A percentile compares a stretch with the other conserved stretches of the same genome.
These are phyloP conservation scores for Patiria pectinifera DNA, from an alignment of 53 echinoderm and acorn worm genomes.

Conservation along the genomic window DNA sequence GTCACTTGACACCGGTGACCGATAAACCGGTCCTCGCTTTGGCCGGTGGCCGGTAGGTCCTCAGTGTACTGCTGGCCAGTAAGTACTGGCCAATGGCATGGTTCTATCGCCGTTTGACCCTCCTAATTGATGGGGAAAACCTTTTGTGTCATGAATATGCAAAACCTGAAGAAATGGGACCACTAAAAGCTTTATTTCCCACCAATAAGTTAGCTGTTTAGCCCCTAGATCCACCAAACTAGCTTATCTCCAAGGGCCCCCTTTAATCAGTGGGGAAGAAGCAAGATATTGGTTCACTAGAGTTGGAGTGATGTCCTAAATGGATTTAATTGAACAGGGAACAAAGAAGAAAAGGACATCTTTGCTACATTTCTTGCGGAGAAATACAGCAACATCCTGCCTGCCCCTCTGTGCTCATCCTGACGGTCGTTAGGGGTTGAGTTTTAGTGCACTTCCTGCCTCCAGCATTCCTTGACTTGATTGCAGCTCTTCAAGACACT, in stretches of 20 bases:
- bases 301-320: slow-evolving; percentile 4
- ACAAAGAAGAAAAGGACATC: slow-evolving; percentile 30
- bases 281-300: not conserved
- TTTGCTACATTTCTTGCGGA: slow-evolving; percentile 43
- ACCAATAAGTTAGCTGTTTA: not conserved
- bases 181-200: not conserved
- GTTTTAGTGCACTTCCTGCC: slow-evolving; percentile 53
- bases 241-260: not conserved
- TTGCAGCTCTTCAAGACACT: slow-evolving; percentile 20
- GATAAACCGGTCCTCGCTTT: not conserved
- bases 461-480: slow-evolving; percentile 22
- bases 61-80: not conserved
- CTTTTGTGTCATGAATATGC: not conserved
- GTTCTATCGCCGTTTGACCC: not conserved
- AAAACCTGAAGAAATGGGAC: not conserved
- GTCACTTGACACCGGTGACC: slow-evolving; percentile 27
- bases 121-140: not conserved
- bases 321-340: slow-evolving; percentile 28
- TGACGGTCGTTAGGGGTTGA: not conserved
- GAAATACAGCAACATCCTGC: slow-evolving; percentile 9
- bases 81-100: not conserved
- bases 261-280: not conserved
- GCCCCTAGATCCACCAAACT: slow-evolving; percentile 1
- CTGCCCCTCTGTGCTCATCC: not conserved
- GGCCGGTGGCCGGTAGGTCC: not conserved